Percentiles rank a stretch among this genome's conserved stretches.
Evolutionary conservation across 2,113 vertebrate genomes (phyloP).

Genomic region (Cheirogaleus medius): DNA sequence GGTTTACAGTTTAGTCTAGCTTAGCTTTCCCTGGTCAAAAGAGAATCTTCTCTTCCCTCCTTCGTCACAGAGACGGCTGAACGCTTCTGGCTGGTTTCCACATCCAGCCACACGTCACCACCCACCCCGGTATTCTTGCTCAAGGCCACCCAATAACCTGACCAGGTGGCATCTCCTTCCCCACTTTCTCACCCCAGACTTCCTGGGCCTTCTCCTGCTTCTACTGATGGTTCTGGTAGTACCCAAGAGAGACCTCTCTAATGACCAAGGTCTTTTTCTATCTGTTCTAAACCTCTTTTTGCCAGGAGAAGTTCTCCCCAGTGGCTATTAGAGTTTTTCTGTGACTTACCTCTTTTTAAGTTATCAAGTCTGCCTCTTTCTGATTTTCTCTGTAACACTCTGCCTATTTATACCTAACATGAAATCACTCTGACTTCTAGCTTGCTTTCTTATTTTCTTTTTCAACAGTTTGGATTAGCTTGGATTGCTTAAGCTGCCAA

Average conservation of each 20-base stretch:
- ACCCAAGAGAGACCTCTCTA: not conserved
- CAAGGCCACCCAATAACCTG: not conserved
- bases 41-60: rapidly evolving
- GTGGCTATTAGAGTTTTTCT: not conserved
- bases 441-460: not conserved
- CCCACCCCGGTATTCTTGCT: not conserved
- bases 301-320: not conserved
- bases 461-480: not conserved
- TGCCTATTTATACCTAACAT: not conserved
- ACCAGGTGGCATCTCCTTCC: not conserved
- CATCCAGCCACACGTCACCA: rapidly evolving
- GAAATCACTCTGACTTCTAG: not conserved
- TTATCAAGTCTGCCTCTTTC: not conserved
- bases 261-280: not conserved
- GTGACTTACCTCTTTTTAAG: not conserved
- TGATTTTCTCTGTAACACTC: not conserved
- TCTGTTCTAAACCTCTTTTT: not conserved
- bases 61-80: not conserved
- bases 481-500: not conserved
- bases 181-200: not conserved
- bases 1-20: too few species aligned
- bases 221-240: not conserved
- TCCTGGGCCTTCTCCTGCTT: not conserved
- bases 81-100: not conserved
- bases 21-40: not conserved